Evolutionary conservation across 1,140 invertebrate genomes (phyloP), one percentile per base, ranked within the genome.

Genomic region (Drosophila leontia): DNA sequence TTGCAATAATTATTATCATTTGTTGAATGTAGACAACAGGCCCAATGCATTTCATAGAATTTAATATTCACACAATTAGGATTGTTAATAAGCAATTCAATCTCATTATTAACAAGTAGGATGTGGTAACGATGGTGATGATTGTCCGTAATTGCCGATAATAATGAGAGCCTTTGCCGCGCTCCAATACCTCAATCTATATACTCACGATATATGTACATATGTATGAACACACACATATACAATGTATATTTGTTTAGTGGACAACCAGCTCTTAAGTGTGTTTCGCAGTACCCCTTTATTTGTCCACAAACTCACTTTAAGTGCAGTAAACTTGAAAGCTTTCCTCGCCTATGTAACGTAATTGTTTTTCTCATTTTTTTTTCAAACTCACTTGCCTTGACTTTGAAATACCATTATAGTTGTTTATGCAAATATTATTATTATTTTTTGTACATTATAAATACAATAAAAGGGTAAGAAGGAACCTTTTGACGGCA

Each of bases 191-290:
- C 19, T 34, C 19, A 12, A 13, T 13, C 29, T 9, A 0, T 12
- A 63, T 15, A 37, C 7, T 17, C 11, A 29, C 9, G 2, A n/a
- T 48, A 50, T 1, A n/a, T 9, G 5, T 29, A 2, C 23, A 29
- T 48, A 26, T 5, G 3, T 13, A 9, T 19, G 2, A 26, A 48
- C 13, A 15, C 6, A 57, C 13, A 34, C 17, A 17, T 39, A 35
- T 61, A 37, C 19, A 19, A 23, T 23, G 23, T 23, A 23, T 23
- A 13, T n/a, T 32, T 53, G 51, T 37, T 23, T 17, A 23, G 26
- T 63, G 59, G 58, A 41, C 68, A 59, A 76, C 64, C 61, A 60
- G 39, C 48, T 77, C 44, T 78, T 42, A 61, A 78, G 56, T 63
- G 77, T 47, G 37, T 72, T 48, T 48, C 35, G 1, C 53, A 8